These are phyloP conservation scores for Nibea albiflora DNA, from an alignment of 2,113 vertebrate genomes.

Conservation along the genomic window DNA sequence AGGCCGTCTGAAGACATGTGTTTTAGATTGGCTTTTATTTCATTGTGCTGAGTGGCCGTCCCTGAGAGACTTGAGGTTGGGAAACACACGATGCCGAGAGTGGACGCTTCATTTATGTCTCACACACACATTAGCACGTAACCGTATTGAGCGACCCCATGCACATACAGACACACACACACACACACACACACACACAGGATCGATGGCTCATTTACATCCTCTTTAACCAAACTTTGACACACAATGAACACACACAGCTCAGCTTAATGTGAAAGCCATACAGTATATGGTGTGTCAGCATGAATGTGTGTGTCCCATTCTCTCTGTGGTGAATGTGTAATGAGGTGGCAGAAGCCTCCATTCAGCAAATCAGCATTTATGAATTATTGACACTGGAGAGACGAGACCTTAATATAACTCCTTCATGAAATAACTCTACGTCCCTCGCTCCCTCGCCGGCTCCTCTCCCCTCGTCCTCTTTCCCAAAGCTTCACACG, in stretches of 20 bases:
- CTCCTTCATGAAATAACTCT: constrained; percentile 70
- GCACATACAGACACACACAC: neutral
- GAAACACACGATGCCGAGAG: constrained; percentile 45
- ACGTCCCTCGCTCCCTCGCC: constrained; percentile 34
- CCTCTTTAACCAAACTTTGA: constrained; percentile 44
- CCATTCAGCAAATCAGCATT: constrained; percentile 79
- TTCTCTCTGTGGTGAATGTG: constrained; percentile 76
- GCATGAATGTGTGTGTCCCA: constrained; percentile 69
- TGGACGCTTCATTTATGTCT: constrained; percentile 67
- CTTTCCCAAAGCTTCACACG: constrained; percentile 51
- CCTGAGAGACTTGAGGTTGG: constrained; percentile 67
- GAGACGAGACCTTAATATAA: constrained; percentile 78
- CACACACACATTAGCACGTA: constrained; percentile 45
- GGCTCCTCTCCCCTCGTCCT: constrained; percentile 19
- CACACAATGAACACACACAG: constrained; percentile 46
- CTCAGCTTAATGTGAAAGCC: constrained; percentile 64
- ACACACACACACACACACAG: constrained; percentile 7
- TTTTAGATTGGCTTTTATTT: constrained; percentile 71
- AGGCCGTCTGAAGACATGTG: constrained; percentile 60
- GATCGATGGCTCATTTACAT: constrained; percentile 67
- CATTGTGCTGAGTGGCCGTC: constrained; percentile 65
- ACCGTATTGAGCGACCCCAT: neutral
- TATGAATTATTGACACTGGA: constrained; percentile 81
- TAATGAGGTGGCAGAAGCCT: constrained; percentile 79
- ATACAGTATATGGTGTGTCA: constrained; percentile 69